A percentile compares a stretch with the other conserved stretches of the same genome.
phyloP scores from a whole-genome alignment of 2,797 vertebrate genomes.

The Anas capensis region DNA sequence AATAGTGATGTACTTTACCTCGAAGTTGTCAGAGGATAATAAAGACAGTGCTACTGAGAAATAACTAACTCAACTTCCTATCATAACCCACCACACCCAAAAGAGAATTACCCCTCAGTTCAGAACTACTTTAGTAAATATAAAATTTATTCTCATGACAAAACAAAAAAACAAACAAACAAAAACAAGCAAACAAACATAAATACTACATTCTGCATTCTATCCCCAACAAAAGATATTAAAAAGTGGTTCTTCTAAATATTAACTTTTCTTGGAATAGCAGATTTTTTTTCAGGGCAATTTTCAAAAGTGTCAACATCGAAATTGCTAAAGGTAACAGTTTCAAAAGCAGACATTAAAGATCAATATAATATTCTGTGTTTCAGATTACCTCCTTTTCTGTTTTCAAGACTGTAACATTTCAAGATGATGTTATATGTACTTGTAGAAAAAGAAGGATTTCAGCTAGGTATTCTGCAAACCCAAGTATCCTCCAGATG shows the following conservation, averaged over 20 bases:
- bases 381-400: neutral
- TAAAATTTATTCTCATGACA: neutral
- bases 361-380: neutral
- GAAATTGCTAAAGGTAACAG: neutral
- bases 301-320: neutral
- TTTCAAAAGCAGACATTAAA: neutral
- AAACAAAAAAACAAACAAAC: neutral
- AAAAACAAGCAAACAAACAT: neutral
- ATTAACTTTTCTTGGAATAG: neutral
- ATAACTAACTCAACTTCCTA: neutral
- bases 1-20: neutral
- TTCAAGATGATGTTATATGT: neutral
- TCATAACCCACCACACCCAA: accelerated
- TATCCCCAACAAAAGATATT: neutral
- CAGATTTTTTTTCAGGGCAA: neutral
- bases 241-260: neutral
- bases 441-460: neutral
- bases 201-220: neutral
- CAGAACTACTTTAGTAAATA: neutral
- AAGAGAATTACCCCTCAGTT: neutral
- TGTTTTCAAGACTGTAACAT: neutral
- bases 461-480: neutral
- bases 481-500: neutral
- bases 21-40: neutral
- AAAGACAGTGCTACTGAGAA: neutral